These are phyloP conservation scores for Pollenia labialis DNA, from an alignment of 2,888 invertebrate genomes.

Conservation along the genomic window DNA sequence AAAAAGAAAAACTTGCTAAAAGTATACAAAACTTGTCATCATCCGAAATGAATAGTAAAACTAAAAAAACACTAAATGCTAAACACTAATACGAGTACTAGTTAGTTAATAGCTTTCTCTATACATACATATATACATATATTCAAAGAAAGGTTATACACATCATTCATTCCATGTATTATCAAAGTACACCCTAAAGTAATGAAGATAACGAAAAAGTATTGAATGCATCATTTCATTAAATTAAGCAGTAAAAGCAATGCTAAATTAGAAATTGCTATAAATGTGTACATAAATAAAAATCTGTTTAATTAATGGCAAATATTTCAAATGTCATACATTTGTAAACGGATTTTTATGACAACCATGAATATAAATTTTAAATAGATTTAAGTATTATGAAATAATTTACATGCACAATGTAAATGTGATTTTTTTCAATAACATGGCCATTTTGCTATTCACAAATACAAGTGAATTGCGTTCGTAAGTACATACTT, in stretches of 20 bases:
- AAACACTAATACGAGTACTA: constrained; percentile 1
- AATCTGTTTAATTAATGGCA: neutral
- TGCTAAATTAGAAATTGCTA: neutral
- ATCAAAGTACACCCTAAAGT: neutral
- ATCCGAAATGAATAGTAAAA: neutral
- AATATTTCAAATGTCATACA: constrained; percentile 4
- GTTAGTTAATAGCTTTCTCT: neutral
- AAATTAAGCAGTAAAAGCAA: neutral
- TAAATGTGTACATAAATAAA: neutral
- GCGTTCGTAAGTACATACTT: neutral
- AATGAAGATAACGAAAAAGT: neutral
- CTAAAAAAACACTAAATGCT: neutral
- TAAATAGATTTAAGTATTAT: neutral
- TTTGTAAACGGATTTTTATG: constrained; percentile 34
- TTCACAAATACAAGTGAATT: neutral
- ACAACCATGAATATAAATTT: neutral
- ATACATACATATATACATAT: too few relatives aligned
- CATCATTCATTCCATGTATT: neutral
- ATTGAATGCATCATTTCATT: neutral
- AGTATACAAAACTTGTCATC: constrained; percentile 1
- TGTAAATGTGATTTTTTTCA: neutral
- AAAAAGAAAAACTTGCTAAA: neutral
- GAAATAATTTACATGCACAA: neutral
- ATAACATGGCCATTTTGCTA: neutral
- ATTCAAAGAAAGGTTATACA: constrained; percentile 4